Conservation (phyloP, 2,797 vertebrate species). For the Menidia menidia region DNA sequence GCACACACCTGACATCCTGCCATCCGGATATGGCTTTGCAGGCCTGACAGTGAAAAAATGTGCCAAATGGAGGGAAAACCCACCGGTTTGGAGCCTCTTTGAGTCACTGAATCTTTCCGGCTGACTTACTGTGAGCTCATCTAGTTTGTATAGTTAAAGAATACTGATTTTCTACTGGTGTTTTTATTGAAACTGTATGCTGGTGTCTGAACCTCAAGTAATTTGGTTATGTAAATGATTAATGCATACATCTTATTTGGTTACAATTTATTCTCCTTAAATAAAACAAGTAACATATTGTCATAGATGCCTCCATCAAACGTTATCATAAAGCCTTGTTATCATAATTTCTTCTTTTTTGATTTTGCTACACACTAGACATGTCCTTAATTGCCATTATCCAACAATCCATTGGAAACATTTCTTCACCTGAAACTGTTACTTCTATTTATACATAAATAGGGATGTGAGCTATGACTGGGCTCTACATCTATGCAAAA, state of each 20-base stretch:
- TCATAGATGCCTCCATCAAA: background rate
- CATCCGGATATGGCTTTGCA: constrained; percentile 27
- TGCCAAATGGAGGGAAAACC: constrained; percentile 33
- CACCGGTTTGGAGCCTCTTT: constrained; percentile 30
- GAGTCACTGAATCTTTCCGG: constrained; percentile 30
- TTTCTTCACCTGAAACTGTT: background rate
- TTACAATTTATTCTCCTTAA: constrained; percentile 1
- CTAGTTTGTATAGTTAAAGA: constrained; percentile 17
- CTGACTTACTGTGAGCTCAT: constrained; percentile 48
- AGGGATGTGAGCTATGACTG: background rate
- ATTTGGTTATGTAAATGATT: background rate
- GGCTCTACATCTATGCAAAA: background rate
- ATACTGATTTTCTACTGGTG: constrained; percentile 9
- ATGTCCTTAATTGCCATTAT: background rate
- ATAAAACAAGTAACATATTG: background rate
- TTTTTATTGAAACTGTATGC: constrained; percentile 5
- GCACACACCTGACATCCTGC: constrained; percentile 42
- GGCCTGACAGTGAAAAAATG: constrained; percentile 51
- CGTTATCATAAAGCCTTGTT: background rate
- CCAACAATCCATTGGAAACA: background rate
- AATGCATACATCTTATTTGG: background rate
- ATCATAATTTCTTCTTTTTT: background rate
- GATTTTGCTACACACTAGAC: background rate
- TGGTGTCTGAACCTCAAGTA: constrained; percentile 4
- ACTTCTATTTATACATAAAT: background rate